A percentile compares a stretch with the other conserved stretches of the same genome.
phyloP scores from a whole-genome alignment of 2,113 vertebrate species.

The Archocentrus centrarchus region DNA sequence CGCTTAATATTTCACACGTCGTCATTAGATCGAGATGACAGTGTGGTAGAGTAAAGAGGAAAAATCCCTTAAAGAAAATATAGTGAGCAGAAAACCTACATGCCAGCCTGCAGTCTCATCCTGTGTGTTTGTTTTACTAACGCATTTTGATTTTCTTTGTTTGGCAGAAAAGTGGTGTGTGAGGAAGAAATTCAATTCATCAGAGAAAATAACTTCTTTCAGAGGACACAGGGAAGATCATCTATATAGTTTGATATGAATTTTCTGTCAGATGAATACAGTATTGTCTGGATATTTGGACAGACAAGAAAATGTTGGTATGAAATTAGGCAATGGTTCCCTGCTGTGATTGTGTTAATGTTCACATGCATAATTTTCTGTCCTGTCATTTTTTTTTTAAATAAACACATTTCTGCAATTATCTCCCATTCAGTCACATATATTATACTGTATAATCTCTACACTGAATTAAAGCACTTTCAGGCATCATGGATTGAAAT shows the following conservation, averaged over 20 bases:
- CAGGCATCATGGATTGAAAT: not conserved
- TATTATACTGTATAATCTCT: not conserved
- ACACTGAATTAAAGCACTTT: not conserved
- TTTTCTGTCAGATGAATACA: not conserved
- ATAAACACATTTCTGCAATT: slow-evolving; percentile 18
- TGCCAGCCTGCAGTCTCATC: not conserved
- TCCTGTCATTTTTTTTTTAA: not conserved
- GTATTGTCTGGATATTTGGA: not conserved
- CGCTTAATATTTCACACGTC: not conserved
- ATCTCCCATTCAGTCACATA: not conserved
- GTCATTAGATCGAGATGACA: slow-evolving; percentile 2
- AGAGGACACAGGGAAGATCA: not conserved
- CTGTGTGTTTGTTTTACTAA: slow-evolving; percentile 28
- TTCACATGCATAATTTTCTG: slow-evolving; percentile 4
- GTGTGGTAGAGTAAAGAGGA: not conserved
- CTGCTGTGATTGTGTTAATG: not conserved
- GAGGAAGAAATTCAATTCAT: slow-evolving; percentile 33
- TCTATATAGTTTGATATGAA: not conserved
- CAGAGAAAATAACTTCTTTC: slow-evolving; percentile 23
- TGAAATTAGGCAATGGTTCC: slow-evolving; percentile 3
- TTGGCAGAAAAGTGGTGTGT: slow-evolving; percentile 39
- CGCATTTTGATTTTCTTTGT: slow-evolving; percentile 37
- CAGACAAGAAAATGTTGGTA: not conserved
- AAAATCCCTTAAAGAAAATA: not conserved
- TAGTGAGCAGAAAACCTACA: not conserved